phyloP scores from a whole-genome alignment of 2,888 invertebrate genomes.

The Cataglyphis cursor region DNA sequence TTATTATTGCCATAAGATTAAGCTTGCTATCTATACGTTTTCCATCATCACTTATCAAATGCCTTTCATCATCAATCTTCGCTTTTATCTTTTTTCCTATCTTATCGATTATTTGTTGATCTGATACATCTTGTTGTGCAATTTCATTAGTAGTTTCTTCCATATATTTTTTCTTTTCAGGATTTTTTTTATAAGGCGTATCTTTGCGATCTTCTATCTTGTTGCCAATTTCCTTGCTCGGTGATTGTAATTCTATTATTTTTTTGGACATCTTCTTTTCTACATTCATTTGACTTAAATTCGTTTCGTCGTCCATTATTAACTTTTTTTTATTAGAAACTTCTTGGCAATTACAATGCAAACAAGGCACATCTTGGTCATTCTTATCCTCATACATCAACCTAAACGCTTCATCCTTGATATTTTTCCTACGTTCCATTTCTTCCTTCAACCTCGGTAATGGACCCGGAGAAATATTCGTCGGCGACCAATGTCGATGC shows the following conservation, averaged over 20 bases:
- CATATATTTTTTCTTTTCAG: not conserved
- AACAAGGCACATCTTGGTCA: slow-evolving; percentile 10
- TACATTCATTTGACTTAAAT: not conserved
- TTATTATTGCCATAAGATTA: slow-evolving; percentile 22
- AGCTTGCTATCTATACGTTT: not conserved
- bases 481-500: slow-evolving; percentile 77
- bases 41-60: not conserved
- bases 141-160: not conserved
- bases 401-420: slow-evolving; percentile 50
- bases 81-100: not conserved
- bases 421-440: slow-evolving; percentile 45
- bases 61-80: not conserved
- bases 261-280: not conserved
- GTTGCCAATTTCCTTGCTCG: not conserved
- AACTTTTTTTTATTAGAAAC: slow-evolving; percentile 17
- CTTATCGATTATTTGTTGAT: slow-evolving; percentile 17
- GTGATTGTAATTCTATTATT: not conserved
- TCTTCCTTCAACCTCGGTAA: slow-evolving; percentile 56
- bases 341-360: slow-evolving; percentile 19
- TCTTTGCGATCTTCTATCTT: not conserved
- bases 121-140: not conserved
- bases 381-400: slow-evolving; percentile 58
- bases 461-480: slow-evolving; percentile 68
- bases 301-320: not conserved
- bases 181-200: not conserved